Base-by-base conservation (phyloP, 35 echinoderm and acorn worm genomes). In the Heliocidaris tuberculata region DNA sequence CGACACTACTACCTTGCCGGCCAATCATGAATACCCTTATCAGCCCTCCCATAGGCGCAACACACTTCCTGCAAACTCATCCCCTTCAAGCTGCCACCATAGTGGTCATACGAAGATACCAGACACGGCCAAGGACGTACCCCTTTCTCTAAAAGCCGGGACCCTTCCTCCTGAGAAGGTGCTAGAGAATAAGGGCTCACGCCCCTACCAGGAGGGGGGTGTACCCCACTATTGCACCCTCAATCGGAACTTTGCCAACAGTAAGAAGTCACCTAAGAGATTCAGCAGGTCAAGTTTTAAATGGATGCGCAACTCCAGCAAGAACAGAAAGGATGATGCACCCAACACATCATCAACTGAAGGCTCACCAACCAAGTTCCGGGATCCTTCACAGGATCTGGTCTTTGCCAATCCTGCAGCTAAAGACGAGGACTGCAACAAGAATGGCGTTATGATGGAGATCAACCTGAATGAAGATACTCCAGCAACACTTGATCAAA, bases 371-470 rank as follows among this genome's bases (percentile, higher is more conserved):
- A 48, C 31, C 31, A 32, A 2, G 87, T 32, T 89, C 87, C 31
- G 29, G 47, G 31, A 47, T 50, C 47, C 29, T 30, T 35, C 91
- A 13, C 29, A 49, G 29, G 91, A 93, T 93, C n/a, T 93, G 5
- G 48, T 93, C 91, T 93, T 93, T 29, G 91, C 91, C 47, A 93
- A 93, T 31, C 91, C 91, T 49, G 91, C 31, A 31, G 91, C 50
- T 16, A 59, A 93, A 59, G 47, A 93, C 27, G 50, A 52, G 31
- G 91, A 93, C 30, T 49, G 31, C n/a, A 93, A 93, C 24, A 59
- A 30, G 91, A 93, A 93, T 54, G 91, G 50, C 27, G 91, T 52
- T 16, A 27, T 93, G 91, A 93, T 13, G 11, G 91, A 93, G 48
- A 93, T 93, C 27, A 31, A 93, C 48, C 50, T 93, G 91, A 93